Base-by-base conservation (phyloP, 2,888 invertebrate species). In the Oxycera nigricornis region DNA sequence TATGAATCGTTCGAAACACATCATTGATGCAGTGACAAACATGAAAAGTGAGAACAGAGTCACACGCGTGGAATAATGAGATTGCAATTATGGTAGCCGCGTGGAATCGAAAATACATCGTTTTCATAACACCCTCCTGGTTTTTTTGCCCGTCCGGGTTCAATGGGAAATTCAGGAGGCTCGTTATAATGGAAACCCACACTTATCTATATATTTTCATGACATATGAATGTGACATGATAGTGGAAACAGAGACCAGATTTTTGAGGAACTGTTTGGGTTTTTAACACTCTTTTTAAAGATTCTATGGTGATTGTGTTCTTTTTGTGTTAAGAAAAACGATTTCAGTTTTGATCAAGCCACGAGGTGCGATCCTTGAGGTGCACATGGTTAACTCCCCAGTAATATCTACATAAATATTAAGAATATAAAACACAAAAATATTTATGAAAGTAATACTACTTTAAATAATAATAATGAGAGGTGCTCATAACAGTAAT, bases 51-150 rank as follows among this genome's bases (percentile, higher is more conserved):
- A 31, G 39, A 72, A 72, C 20, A 9, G 57, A 72, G 28, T 41
- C 59, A 72, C 72, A 72, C 72, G 72, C 72, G 72, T 72, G 72
- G 72, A 72, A 72, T 72, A 72, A 72, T 72, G 72, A 72, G 72
- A 72, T 72, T 72, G 72, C 59, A 57, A 72, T 72, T 72, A 72
- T 55, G 41, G 41, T 22, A 22, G 52, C 31, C 31, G 68, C 22
- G n/a, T 68, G 65, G 41, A 65, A 65, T 65, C 41, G 24, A 35
- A 41, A 65, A 41, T 2, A 20, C 31, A 35, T 61, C 61, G 24
- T 61, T 61, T 61, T 61, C 35, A 55, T 55, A 24, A 55, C 24
- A 24, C 55, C 55, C 11, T 24, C 55, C 55, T 22, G 20, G 4
- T 55, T 55, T 22, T 1, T 14, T 14, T 7, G 1, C 14, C 14